Base-by-base conservation (phyloP, 2,888 invertebrate genomes). In the Leucozona laternaria region DNA sequence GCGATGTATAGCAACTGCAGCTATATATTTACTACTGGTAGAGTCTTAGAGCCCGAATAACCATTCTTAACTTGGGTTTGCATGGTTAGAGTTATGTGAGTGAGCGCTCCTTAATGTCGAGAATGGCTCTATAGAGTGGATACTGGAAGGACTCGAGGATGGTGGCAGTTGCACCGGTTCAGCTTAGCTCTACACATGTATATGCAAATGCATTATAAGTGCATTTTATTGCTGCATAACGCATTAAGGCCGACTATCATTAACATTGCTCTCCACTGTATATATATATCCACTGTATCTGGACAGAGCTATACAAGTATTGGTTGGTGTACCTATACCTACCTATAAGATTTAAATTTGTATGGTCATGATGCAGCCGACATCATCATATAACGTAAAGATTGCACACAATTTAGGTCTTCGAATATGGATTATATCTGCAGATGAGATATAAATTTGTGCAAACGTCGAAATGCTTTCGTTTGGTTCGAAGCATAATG, bases 161-260 rank as follows among this genome's bases (percentile, higher is more conserved):
- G 78, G 34, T 53, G 66, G 73, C 60, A 82, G 58, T 45, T 43
- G 68, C 50, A 53, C 37, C 37, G 53, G 68, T 68, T 53, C 22
- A 50, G 37, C 17, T 66, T 15, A n/a, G 37, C 37, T 37, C 10
- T 60, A 60, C 60, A 60, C 37, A 22, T 34, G 50, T 60, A 43
- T 71, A 84, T 84, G 84, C 84, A 82, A 85, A 88, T 88, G 88
- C 88, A 88, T 90, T 90, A n/a, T n/a, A 90, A 90, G 91, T 90
- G 90, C 90, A 90, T 90, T 91, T 90, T 88, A 91, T 90, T 89
- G 91, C 83, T 58, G 76, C 86, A 83, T 89, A 89, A 88, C 89
- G 83, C 88, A 89, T 88, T 83, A 75, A 57, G 75, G 43, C 70
- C 62, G 70, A 83, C 79, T 82, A 78, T 82, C 58, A 82, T 78